A percentile compares a stretch with the other conserved stretches of the same genome.
phyloP scores from a whole-genome alignment of 2,113 vertebrate species.

The Bos javanicus region DNA sequence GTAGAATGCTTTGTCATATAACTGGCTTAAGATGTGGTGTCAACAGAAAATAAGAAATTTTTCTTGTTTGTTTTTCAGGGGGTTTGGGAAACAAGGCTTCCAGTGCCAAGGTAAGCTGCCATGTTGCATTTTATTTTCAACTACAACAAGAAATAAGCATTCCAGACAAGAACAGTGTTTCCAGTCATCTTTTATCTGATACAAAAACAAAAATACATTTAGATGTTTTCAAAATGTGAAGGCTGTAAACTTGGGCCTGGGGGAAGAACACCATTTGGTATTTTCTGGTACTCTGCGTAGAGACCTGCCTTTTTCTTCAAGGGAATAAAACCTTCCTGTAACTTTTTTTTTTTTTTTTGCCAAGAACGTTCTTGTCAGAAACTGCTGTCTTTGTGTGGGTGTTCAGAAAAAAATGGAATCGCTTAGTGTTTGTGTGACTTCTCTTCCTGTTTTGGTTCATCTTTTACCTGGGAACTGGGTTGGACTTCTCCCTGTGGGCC shows the following conservation, averaged over 20 bases:
- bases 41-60: conserved; percentile 45
- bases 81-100: conserved; percentile 88
- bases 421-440: conserved; percentile 75
- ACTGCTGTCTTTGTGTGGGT: conserved; percentile 81
- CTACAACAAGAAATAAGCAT: conserved; percentile 16
- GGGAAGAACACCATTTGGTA: not conserved
- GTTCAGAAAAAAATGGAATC: conserved; percentile 77
- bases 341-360: conserved; percentile 76
- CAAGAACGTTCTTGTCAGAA: conserved; percentile 79
- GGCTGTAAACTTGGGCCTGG: not conserved
- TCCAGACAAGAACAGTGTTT: not conserved
- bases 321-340: conserved; percentile 62
- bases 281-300: conserved; percentile 58
- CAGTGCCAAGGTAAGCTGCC: conserved; percentile 86
- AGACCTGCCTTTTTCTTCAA: conserved; percentile 52
- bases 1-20: conserved; percentile 11
- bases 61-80: conserved; percentile 77
- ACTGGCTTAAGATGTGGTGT: not conserved
- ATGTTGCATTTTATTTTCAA: conserved; percentile 36
- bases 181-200: not conserved
- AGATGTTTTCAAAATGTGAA: conserved; percentile 46
- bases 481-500: conserved; percentile 50
- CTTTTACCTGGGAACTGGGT: conserved; percentile 1
- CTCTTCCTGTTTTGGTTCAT: conserved; percentile 69
- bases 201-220: not conserved